phyloP scores from a whole-genome alignment of 2,113 vertebrate genomes.

The Pseudorasbora parva region DNA sequence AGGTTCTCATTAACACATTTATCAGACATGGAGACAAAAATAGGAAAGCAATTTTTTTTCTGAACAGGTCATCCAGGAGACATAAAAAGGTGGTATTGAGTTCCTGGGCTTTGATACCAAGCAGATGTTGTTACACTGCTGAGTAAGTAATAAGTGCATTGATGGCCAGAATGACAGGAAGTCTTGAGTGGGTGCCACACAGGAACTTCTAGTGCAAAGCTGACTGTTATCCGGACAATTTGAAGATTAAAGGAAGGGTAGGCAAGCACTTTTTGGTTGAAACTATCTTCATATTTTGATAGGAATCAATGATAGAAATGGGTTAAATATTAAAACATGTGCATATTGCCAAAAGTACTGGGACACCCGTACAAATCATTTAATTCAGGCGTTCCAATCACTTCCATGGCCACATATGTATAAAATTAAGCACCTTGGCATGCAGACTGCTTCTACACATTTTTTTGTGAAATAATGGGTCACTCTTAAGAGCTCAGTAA shows the following conservation, averaged over 20 bases:
- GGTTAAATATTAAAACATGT: no score
- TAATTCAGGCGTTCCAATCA: no score
- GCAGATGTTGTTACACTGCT: background rate
- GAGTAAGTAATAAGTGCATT: background rate
- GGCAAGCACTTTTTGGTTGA: no score
- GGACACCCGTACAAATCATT: no score
- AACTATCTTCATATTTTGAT: no score
- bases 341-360: no score
- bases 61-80: conserved; percentile 13
- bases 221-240: background rate
- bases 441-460: no score
- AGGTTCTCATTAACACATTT: conserved; percentile 19
- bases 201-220: background rate
- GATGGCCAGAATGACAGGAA: background rate
- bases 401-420: no score
- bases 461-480: no score
- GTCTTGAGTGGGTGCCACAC: background rate
- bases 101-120: background rate
- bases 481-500: no score
- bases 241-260: background rate
- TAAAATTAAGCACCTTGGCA: no score
- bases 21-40: background rate
- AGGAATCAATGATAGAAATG: no score
- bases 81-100: background rate
- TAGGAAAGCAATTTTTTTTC: background rate